phyloP scores from a whole-genome alignment of 1,140 invertebrate genomes.

The Diplogasteroides magnus region DNA sequence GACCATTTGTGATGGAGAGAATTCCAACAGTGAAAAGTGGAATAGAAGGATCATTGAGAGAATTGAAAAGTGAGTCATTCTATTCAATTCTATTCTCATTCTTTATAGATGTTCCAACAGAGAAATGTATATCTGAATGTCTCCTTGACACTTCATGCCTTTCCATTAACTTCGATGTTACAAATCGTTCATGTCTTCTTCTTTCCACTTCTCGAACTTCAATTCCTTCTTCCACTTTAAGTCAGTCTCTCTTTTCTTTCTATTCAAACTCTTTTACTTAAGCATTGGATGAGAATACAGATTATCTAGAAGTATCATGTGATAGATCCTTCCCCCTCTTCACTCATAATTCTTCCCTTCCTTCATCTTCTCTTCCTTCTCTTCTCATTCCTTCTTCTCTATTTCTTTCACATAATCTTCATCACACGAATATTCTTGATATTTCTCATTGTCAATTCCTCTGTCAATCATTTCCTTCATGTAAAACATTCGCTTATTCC shows the following conservation, averaged over 20 bases:
- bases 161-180: slow-evolving; percentile 24
- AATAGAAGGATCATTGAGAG: not conserved
- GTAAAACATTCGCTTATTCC: not conserved
- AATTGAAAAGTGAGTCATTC: too few species aligned
- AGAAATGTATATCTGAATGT: slow-evolving; percentile 18
- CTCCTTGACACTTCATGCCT: not conserved
- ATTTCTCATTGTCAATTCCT: not conserved
- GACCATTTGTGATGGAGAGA: slow-evolving; percentile 23
- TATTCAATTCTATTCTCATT: too few species aligned
- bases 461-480: not conserved
- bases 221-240: not conserved
- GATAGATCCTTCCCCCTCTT: not conserved
- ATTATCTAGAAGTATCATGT: slow-evolving; percentile 21
- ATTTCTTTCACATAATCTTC: not conserved
- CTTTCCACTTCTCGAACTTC: slow-evolving; percentile 4
- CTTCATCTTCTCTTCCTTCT: not conserved
- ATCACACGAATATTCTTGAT: not conserved
- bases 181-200: slow-evolving; percentile 6
- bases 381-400: not conserved
- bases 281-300: slow-evolving; percentile 19
- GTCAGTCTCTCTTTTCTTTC: not conserved
- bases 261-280: not conserved
- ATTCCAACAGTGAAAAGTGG: slow-evolving; percentile 14
- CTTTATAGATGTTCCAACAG: slow-evolving; percentile 4
- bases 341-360: not conserved